Conservation (phyloP, 2,888 invertebrate species). For the Lamellibrachia satsuma region DNA sequence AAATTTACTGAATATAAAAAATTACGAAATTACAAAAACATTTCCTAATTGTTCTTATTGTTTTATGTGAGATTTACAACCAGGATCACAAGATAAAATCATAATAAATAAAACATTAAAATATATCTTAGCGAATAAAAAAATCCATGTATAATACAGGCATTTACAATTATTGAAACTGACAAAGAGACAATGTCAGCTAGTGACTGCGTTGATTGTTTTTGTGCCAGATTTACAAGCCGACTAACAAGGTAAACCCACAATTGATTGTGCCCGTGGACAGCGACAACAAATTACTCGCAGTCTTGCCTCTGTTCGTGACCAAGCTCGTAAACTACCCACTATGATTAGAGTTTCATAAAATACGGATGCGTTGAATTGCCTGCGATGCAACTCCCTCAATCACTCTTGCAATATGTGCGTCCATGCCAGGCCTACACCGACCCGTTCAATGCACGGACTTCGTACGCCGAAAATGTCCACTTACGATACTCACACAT, state of each 20-base stretch:
- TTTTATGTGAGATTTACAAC: no score
- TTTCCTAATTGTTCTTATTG: no score
- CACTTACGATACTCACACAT: background rate
- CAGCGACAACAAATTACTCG: background rate
- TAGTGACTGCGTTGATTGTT: background rate
- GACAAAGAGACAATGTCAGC: background rate
- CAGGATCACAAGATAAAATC: no score
- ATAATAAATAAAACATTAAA: no score
- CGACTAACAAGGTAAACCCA: background rate
- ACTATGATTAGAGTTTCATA: background rate
- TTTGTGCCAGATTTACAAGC: background rate
- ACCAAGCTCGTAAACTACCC: background rate
- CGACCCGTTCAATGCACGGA: background rate
- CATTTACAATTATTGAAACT: background rate
- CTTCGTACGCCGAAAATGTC: background rate
- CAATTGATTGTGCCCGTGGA: background rate
- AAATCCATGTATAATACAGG: background rate
- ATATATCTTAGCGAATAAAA: background rate
- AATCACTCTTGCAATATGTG: background rate
- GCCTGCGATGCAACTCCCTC: background rate
- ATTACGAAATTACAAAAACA: no score
- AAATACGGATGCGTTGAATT: background rate
- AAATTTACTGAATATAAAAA: background rate
- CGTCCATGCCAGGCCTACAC: background rate
- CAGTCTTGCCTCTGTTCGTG: background rate